These are phyloP conservation scores for Eidolon helvum DNA, from an alignment of 2,113 vertebrate species.

Conservation along the genomic window DNA sequence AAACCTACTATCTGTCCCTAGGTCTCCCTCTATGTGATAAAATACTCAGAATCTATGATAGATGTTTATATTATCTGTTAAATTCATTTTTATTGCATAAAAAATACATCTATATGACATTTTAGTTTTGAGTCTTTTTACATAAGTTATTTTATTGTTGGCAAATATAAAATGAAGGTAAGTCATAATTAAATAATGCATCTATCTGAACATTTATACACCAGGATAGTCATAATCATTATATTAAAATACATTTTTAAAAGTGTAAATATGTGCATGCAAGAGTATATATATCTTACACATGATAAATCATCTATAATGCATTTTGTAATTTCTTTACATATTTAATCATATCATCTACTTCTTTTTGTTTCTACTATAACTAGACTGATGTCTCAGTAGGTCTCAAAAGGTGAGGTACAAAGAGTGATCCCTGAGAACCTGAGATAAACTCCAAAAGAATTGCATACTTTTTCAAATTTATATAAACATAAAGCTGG, in stretches of 20 bases:
- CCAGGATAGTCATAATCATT: not conserved
- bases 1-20: not conserved
- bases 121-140: not conserved
- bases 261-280: not conserved
- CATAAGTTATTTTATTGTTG: not conserved
- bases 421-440: not conserved
- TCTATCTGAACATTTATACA: too few species aligned
- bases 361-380: not conserved
- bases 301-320: not conserved
- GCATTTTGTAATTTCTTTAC: not conserved
- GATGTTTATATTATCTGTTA: not conserved
- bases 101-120: not conserved
- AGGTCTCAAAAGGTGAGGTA: not conserved
- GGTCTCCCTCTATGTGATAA: not conserved
- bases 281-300: not conserved
- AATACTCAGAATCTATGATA: not conserved
- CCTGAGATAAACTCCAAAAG: not conserved
- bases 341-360: not conserved
- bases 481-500: not conserved
- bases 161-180: not conserved
- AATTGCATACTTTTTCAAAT: not conserved
- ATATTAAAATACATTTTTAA: not conserved
- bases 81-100: not conserved
- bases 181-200: not conserved
- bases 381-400: not conserved